Evolutionary conservation across 2,888 invertebrate species (phyloP).

Genomic region (Lucinisca nassula): DNA sequence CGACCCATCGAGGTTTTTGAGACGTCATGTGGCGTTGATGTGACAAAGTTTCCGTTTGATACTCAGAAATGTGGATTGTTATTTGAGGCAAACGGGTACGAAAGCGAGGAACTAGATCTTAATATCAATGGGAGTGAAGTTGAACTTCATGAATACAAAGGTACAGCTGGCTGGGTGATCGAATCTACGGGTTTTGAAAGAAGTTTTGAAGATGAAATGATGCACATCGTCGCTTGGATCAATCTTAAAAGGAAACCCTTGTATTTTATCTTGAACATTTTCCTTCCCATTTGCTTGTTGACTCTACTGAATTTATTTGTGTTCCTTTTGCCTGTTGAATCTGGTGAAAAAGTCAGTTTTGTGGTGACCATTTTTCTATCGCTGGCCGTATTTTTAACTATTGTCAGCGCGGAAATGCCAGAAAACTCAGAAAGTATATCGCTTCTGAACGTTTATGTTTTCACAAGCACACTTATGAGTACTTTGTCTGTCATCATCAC

Average conservation of each 20-base stretch:
- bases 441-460: slow-evolving; percentile 58
- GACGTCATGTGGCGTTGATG: slow-evolving; percentile 51
- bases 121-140: slow-evolving; percentile 21
- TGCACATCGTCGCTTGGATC: slow-evolving; percentile 51
- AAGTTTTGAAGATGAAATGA: neutral
- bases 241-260: slow-evolving; percentile 50
- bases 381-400: slow-evolving; percentile 63
- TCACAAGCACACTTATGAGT: slow-evolving; percentile 52
- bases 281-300: slow-evolving; percentile 57
- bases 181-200: slow-evolving; percentile 26
- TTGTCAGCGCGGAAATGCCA: slow-evolving; percentile 64
- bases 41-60: slow-evolving; percentile 64
- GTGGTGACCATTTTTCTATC: slow-evolving; percentile 68
- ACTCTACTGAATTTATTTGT: slow-evolving; percentile 65
- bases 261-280: slow-evolving; percentile 63
- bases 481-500: slow-evolving; percentile 58
- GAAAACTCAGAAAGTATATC: slow-evolving; percentile 59
- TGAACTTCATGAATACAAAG: slow-evolving; percentile 46
- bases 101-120: slow-evolving; percentile 37
- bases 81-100: slow-evolving; percentile 51
- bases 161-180: slow-evolving; percentile 58
- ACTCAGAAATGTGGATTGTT: slow-evolving; percentile 54
- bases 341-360: slow-evolving; percentile 66
- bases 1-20: slow-evolving; percentile 51
- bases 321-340: slow-evolving; percentile 62